Base-by-base conservation (phyloP, 64 coral and sea anemone species). In the Cladopsammia gracilis region DNA sequence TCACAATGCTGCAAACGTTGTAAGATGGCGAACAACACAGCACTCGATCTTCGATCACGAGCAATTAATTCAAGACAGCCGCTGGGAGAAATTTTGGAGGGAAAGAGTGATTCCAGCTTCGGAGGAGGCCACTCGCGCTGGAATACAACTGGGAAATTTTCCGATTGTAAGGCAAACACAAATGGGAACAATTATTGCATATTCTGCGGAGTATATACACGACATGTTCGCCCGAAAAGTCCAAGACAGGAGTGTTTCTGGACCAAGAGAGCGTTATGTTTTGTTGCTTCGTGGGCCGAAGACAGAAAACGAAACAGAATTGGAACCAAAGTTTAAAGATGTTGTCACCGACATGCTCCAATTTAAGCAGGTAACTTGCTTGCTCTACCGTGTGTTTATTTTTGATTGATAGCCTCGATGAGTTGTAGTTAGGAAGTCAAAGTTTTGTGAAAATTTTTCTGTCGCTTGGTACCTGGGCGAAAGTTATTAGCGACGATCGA, bases 321-420 rank as follows among this genome's bases (percentile, higher is more conserved):
- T 90, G 3, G 96, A 98, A 51, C 92, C 96, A 22, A 64, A 60
- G 20, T 98, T 98, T 90, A 98, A 98, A 70, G 96, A 94, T 62
- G 96, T 98, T 52, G 92, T 98, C 8, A 98, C 96, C 7, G 96
- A 98, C 60, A 98, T 98, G 92, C 83, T 98, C n/a, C 96, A 91
- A 59, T 83, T 98, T 64, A 98, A 94, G 87, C 96, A 98, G 96
- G 96, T 98, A 85, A 84, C 8, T 24, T 10, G 26, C 8, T 24
- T 10, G 26, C 42, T 13, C 52, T 16, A 20, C 18, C 25, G 14
- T 70, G 25, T 60, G 6, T 20, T 12, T 81, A 23, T n/a, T 12
- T 86, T 9, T 72, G 14, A 24, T 87, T 9, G 48, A 87, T 43
- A 13, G 51, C 45, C 23, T 47, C 48, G 49, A 20, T 15, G 10